These are phyloP conservation scores for Ommatoiulus sabulosus DNA, from an alignment of 2,888 invertebrate genomes.

Conservation along the genomic window DNA sequence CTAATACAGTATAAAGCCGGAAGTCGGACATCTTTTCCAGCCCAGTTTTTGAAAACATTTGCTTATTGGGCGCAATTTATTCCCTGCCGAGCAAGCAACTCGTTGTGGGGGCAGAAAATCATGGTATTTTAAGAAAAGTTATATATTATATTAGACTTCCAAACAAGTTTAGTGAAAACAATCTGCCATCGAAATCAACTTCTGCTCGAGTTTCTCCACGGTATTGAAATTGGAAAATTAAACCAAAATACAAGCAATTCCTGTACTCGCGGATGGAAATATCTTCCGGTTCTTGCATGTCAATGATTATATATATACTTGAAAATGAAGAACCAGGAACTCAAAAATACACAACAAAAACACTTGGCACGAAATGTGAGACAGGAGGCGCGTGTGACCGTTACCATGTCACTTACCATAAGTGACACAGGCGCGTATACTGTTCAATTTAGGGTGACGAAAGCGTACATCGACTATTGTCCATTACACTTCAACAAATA, in stretches of 20 bases:
- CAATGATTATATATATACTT: background rate
- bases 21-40: background rate
- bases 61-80: background rate
- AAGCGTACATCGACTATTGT: background rate
- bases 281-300: background rate
- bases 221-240: background rate
- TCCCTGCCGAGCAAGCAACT: background rate
- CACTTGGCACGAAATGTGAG: background rate
- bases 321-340: background rate
- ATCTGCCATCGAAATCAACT: background rate
- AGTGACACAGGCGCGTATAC: background rate
- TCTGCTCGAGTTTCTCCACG: background rate
- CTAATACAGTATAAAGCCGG: background rate
- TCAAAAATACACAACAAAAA: background rate
- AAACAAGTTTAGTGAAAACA: background rate
- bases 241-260: background rate
- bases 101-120: background rate
- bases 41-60: background rate
- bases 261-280: background rate
- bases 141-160: background rate
- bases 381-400: background rate
- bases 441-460: background rate
- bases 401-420: background rate
- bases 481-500: background rate
- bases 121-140: background rate